Evolutionary conservation across 2,888 invertebrate genomes (phyloP).

Genomic region (Osedax fenrisi): DNA sequence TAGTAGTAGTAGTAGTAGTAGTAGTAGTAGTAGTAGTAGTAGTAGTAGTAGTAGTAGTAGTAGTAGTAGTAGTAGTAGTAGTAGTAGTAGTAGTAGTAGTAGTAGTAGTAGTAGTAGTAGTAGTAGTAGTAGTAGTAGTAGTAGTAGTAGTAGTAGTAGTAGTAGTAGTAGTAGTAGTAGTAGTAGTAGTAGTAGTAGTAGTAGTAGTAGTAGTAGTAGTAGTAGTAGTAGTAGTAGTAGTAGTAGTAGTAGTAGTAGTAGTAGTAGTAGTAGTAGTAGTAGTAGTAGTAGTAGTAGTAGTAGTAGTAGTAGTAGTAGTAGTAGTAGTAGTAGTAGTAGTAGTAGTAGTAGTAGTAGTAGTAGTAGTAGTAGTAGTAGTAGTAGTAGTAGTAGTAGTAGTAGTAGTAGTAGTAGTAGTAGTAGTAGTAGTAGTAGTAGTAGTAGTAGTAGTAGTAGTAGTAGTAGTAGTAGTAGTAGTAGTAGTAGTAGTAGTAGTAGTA

Average conservation of each 20-base stretch:
- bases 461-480: conserved; percentile 16
- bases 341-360: conserved; percentile 16
- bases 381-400: conserved; percentile 11
- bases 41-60: too few species aligned
- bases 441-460: conserved; percentile 16
- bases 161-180: neutral
- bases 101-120: too few species aligned
- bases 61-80: too few species aligned
- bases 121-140: too few species aligned
- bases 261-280: neutral
- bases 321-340: conserved; percentile 11
- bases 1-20: too few species aligned
- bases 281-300: neutral
- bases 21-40: too few species aligned
- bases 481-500: conserved; percentile 11
- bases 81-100: too few species aligned
- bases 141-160: too few species aligned
- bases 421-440: conserved; percentile 16
- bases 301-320: conserved; percentile 5
- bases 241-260: neutral
- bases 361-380: conserved; percentile 10
- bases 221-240: neutral
- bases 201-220: neutral
- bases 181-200: neutral
- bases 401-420: conserved; percentile 11